Percentiles rank a stretch among this genome's conserved stretches.
phyloP scores from a whole-genome alignment of 2,113 vertebrate species.

The Pomatostomus ruficeps region DNA sequence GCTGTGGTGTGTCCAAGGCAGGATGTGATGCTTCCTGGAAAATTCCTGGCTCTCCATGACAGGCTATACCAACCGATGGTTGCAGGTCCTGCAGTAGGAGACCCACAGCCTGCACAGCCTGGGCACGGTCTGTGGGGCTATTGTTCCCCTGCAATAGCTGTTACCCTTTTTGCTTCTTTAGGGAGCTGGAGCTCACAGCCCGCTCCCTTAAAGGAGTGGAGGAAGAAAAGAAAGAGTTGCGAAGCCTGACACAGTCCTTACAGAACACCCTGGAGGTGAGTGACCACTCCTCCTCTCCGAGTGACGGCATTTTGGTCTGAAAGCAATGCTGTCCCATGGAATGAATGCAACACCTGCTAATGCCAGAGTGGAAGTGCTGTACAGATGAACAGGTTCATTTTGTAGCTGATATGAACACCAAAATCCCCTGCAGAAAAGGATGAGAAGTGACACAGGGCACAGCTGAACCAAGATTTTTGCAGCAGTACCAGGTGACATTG shows the following conservation, averaged over 20 bases:
- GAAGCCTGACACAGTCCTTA: conserved; percentile 79
- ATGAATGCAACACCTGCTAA: neutral
- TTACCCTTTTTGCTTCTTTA: conserved; percentile 50
- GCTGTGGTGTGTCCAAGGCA: neutral
- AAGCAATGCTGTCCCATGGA: neutral
- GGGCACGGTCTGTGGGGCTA: rapidly evolving
- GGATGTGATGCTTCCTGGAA: neutral
- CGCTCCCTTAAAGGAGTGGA: conserved; percentile 88
- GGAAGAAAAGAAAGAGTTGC: conserved; percentile 86
- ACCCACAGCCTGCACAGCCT: neutral
- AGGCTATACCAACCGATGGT: rapidly evolving
- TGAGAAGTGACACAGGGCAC: neutral
- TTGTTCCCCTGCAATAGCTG: neutral
- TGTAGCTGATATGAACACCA: neutral
- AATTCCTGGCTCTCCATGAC: neutral
- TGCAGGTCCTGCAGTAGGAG: neutral
- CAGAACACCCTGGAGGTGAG: conserved; percentile 91
- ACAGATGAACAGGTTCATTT: neutral
- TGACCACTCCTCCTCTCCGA: neutral
- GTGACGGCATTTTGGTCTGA: neutral
- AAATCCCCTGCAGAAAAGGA: neutral
- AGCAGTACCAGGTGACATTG: neutral
- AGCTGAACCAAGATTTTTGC: neutral
- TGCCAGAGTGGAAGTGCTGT: neutral
- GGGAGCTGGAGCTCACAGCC: conserved; percentile 89